Percentiles rank a stretch among this genome's conserved stretches.
phyloP scores from a whole-genome alignment of 2,113 vertebrate species.

The Elaphurus davidianus region DNA sequence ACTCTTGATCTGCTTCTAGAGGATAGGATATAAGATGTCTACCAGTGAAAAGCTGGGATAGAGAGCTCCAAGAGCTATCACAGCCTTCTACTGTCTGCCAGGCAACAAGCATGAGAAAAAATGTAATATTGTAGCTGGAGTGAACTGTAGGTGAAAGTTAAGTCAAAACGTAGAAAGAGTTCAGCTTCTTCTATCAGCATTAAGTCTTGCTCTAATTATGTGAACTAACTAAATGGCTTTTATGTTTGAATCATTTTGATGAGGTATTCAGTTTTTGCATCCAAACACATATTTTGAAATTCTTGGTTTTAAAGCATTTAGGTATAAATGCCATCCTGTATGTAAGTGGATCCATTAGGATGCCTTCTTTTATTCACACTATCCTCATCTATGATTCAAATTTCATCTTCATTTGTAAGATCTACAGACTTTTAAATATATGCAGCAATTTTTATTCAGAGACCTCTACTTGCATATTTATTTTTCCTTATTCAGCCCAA shows the following conservation, averaged over 20 bases:
- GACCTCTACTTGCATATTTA: not conserved
- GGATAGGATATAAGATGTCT: no score
- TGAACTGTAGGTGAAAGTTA: not conserved
- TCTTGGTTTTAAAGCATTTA: not conserved
- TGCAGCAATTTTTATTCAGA: not conserved
- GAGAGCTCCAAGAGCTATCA: not conserved
- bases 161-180: not conserved
- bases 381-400: not conserved
- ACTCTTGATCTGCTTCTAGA: not conserved
- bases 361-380: not conserved
- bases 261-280: not conserved
- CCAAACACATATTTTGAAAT: not conserved
- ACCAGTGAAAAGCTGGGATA: not conserved
- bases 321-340: not conserved
- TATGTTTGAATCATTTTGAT: not conserved
- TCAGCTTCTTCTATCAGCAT: not conserved
- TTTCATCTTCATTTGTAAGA: not conserved
- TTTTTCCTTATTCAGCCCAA: not conserved
- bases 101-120: not conserved
- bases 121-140: not conserved
- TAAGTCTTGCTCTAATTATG: not conserved
- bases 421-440: not conserved
- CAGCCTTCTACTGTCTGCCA: not conserved
- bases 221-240: not conserved
- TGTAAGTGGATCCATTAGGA: not conserved